Percentiles rank a stretch among this genome's conserved stretches.
Evolutionary conservation across 2,113 vertebrate genomes (phyloP).

Genomic region (Pyrgilauda ruficollis): DNA sequence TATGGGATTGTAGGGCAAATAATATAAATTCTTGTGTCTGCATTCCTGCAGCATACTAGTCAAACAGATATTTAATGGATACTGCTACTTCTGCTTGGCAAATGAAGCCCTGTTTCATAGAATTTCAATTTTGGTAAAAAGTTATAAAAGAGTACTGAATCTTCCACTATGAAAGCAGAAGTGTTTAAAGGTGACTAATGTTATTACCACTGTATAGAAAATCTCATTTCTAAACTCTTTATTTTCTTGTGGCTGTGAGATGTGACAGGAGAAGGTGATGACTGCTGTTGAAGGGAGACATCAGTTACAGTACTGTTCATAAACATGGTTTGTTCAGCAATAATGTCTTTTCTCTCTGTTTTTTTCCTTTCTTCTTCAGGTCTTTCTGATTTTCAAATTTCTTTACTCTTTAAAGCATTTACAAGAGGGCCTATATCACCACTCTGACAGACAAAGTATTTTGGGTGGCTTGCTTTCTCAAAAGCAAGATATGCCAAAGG

Average conservation of each 20-base stretch:
- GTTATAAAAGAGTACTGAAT: not conserved
- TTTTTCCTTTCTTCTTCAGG: not conserved
- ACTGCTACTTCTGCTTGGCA: not conserved
- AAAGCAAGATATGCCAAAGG: not conserved
- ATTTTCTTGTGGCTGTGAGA: constrained; percentile 20
- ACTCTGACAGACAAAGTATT: not conserved
- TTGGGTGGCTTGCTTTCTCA: not conserved
- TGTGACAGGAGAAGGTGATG: constrained; percentile 40
- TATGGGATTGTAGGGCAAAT: not conserved
- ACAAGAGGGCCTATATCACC: not conserved
- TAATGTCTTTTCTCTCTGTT: not conserved
- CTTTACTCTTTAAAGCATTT: not conserved
- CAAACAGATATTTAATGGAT: not conserved
- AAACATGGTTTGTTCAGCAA: not conserved
- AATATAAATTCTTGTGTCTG: not conserved
- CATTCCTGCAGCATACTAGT: not conserved
- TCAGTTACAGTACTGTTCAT: constrained; percentile 34
- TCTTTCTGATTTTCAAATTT: not conserved
- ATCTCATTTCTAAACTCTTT: constrained; percentile 22
- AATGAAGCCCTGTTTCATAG: not conserved
- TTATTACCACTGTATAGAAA: not conserved
- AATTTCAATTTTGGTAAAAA: not conserved
- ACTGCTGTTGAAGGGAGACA: constrained; percentile 14
- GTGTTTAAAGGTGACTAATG: not conserved
- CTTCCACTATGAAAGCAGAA: not conserved